Evolutionary conservation across 2,113 vertebrate species (phyloP).

Genomic region (Sapajus apella): DNA sequence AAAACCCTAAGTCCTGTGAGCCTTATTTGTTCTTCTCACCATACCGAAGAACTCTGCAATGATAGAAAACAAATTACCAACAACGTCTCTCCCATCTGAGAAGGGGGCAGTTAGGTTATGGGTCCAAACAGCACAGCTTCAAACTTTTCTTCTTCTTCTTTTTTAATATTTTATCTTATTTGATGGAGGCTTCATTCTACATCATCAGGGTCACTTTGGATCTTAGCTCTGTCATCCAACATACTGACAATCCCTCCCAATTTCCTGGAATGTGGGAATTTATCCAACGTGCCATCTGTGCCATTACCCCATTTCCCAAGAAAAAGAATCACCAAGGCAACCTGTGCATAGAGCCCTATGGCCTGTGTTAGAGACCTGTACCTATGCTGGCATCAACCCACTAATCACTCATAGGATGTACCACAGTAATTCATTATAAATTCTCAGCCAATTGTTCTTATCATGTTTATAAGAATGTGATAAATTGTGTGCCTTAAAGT

Average conservation of each 20-base stretch:
- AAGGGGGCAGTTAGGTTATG: background rate
- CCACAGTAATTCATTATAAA: background rate
- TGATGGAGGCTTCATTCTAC: background rate
- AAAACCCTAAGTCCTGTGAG: background rate
- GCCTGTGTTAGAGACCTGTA: background rate
- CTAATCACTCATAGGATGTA: background rate
- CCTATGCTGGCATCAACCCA: background rate
- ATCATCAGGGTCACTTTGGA: background rate
- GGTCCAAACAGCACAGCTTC: background rate
- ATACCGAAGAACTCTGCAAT: background rate
- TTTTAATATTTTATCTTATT: background rate
- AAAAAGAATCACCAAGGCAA: background rate
- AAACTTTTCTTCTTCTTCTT: background rate
- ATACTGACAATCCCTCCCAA: background rate
- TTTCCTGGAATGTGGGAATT: background rate
- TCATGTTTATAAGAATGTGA: background rate
- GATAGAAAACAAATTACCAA: background rate
- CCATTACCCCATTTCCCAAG: background rate
- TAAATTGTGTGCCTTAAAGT: background rate
- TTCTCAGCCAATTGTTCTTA: background rate
- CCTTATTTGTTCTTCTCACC: background rate
- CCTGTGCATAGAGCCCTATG: background rate
- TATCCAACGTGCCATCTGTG: background rate
- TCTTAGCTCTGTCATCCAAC: background rate
- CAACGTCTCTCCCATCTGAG: background rate